Evolutionary conservation across 2,888 invertebrate species (phyloP).

Genomic region (Synergus itoensis): DNA sequence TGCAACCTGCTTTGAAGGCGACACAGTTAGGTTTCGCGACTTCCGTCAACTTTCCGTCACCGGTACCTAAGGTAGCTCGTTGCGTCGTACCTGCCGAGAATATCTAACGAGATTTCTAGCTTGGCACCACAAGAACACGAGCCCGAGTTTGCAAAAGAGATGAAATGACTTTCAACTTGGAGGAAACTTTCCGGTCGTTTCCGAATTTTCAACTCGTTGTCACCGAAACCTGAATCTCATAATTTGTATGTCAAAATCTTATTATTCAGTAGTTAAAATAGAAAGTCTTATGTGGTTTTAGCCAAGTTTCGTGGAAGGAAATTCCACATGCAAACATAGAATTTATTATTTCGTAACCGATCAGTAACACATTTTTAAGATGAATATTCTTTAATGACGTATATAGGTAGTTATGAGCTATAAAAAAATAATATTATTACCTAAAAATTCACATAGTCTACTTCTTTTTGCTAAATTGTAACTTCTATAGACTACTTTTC

Average conservation of each 20-base stretch:
- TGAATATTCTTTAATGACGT: no score
- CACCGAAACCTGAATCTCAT: neutral
- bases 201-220: slow-evolving; percentile 2
- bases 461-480: neutral
- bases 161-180: neutral
- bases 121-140: slow-evolving; percentile 7
- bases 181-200: neutral
- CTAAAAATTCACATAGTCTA: no score
- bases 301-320: neutral
- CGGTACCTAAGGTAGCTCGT: slow-evolving; percentile 23
- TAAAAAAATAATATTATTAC: no score
- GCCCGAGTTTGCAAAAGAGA: neutral
- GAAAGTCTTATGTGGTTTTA: neutral
- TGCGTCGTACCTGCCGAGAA: slow-evolving; percentile 27
- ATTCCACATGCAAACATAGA: neutral
- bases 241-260: neutral
- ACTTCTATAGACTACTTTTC: neutral
- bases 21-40: slow-evolving; percentile 26
- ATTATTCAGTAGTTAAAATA: neutral
- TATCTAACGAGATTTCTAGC: slow-evolving; percentile 29
- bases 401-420: no score
- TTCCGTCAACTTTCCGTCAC: slow-evolving; percentile 22
- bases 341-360: no score
- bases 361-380: no score
- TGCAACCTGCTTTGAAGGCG: slow-evolving; percentile 30